Base-by-base conservation (phyloP, 2,797 vertebrate genomes). In the Malurus leucopterus region DNA sequence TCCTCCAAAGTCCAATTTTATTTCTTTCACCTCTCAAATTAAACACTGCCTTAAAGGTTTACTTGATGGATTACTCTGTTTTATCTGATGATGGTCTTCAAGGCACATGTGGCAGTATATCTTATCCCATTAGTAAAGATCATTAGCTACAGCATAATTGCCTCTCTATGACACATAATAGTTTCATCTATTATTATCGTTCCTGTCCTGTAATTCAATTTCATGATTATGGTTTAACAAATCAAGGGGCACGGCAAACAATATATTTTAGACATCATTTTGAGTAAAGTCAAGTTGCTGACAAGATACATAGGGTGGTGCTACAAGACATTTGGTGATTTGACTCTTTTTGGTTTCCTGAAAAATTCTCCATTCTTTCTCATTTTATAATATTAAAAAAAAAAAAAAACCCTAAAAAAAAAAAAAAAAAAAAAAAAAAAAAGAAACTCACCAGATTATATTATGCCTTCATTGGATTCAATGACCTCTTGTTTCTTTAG, bases 11-110 rank as follows among this genome's bases (percentile, higher is more conserved):
- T 93, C 90, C 92, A 91, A 96, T 95, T 93, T 94, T 76, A 95
- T 93, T 96, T 96, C 90, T 94, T 83, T 90, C 77, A 89, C 92
- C 94, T 95, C 93, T 95, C 91, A 93, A 89, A 95, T 95, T 91
- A 96, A 96, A 95, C 92, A 92, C 85, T 96, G 93, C 76, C 90
- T 96, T 87, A 95, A 95, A 96, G 88, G 57, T 92, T 95, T 93
- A 78, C 65, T 83, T 96, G 92, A 96, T 93, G 78, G 92, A 94
- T 73, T 72, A 82, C 73, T 93, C 73, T 0, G 24, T 65, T 93
- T 93, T 93, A 84, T 67, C 78, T 78, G 44, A 80, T 87, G 87
- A 89, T 93, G 76, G 71, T 87, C 90, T 96, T 96, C 88, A 75
- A 95, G 91, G 88, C 86, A 88, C 65, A 84, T 50, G 55, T 71